phyloP scores from a whole-genome alignment of 2,797 vertebrate genomes.

The Chanos chanos region DNA sequence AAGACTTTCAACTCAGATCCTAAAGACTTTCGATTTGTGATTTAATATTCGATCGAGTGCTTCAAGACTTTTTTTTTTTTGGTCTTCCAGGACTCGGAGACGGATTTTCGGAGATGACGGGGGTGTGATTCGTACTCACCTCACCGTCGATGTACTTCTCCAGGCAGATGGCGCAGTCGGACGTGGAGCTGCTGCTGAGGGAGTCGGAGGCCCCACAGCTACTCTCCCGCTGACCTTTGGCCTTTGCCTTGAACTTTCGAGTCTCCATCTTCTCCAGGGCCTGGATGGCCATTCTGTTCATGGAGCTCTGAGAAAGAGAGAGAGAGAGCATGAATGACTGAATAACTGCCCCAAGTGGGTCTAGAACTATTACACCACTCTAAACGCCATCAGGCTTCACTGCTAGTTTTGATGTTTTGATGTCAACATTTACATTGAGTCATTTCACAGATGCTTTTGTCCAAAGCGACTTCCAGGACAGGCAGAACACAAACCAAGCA shows the following conservation, averaged over 20 bases:
- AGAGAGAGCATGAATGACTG: background rate
- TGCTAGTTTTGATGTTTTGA: too few species aligned
- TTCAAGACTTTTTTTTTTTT: background rate
- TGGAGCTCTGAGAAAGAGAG: constrained; percentile 79
- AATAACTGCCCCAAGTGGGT: background rate
- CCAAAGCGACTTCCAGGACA: too few species aligned
- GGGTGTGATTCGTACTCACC: constrained; percentile 65
- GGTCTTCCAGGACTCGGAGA: background rate
- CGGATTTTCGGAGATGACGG: background rate
- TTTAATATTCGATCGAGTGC: too few species aligned
- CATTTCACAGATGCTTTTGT: too few species aligned
- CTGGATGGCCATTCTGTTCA: constrained; percentile 97
- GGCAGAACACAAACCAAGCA: too few species aligned
- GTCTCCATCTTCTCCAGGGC: constrained; percentile 99
- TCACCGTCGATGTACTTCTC: constrained; percentile 98
- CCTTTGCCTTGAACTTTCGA: constrained; percentile 94
- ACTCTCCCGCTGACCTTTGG: constrained; percentile 84
- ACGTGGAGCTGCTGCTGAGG: constrained; percentile 92
- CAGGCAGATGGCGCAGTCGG: constrained; percentile 97
- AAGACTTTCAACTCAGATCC: too few species aligned
- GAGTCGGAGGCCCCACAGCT: constrained; percentile 86
- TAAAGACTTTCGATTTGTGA: too few species aligned
- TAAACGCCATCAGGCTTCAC: too few species aligned
- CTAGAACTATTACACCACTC: background rate
- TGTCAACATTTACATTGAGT: too few species aligned